phyloP scores from a whole-genome alignment of 1,140 invertebrate species.

The Augochlora pura region DNA sequence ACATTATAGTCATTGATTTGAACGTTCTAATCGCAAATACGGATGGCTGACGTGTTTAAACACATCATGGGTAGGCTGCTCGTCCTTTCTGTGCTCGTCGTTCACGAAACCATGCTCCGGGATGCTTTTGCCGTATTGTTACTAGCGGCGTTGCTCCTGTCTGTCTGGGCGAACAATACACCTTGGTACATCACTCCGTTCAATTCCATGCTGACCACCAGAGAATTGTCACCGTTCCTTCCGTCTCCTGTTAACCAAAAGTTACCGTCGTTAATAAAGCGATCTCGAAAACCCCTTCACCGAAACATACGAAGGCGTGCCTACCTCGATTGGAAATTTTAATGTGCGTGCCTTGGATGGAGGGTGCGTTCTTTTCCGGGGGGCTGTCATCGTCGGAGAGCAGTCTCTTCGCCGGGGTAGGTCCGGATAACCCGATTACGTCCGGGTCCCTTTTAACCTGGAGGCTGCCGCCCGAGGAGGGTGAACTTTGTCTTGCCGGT shows the following conservation, averaged over 20 bases:
- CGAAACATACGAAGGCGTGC: neutral
- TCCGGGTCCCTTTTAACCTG: conserved; percentile 84
- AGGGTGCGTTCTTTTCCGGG: conserved; percentile 69
- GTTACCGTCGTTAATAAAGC: too few species aligned
- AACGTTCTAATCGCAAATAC: neutral
- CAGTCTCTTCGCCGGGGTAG: conserved; percentile 83
- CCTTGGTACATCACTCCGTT: conserved; percentile 96
- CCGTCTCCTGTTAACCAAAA: conserved; percentile 81
- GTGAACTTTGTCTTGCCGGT: conserved; percentile 66
- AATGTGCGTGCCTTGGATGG: conserved; percentile 87
- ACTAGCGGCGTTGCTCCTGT: conserved; percentile 52
- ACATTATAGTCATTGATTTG: neutral
- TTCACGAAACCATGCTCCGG: conserved; percentile 80
- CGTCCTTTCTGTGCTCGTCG: conserved; percentile 15
- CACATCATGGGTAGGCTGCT: neutral
- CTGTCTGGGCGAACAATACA: conserved; percentile 88
- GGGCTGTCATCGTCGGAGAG: conserved; percentile 76
- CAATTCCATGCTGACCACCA: conserved; percentile 97
- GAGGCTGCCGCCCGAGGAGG: conserved; percentile 65
- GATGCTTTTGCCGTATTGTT: conserved; percentile 63
- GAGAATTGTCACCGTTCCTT: conserved; percentile 89
- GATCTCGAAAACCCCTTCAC: too few species aligned
- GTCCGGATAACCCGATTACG: conserved; percentile 76
- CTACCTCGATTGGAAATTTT: conserved; percentile 92
- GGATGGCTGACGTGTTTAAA: neutral